These are phyloP conservation scores for Rhinolophus ferrumequinum DNA, from an alignment of 2,113 vertebrate species.

Conservation along the genomic window DNA sequence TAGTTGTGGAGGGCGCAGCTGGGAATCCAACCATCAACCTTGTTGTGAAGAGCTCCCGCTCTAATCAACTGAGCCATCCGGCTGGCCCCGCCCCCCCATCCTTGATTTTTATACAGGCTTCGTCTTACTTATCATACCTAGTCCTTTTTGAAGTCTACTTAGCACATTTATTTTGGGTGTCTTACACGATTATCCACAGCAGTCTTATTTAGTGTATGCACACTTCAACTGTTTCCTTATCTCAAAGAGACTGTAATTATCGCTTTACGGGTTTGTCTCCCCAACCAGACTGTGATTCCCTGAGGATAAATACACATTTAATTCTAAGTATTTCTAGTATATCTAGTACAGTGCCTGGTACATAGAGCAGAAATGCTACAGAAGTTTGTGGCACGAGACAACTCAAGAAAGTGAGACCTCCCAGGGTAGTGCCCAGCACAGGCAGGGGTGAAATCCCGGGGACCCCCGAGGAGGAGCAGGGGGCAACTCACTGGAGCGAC, in stretches of 20 bases:
- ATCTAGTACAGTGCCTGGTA: background rate
- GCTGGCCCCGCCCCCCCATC: background rate
- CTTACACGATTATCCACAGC: background rate
- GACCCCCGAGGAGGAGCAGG: background rate
- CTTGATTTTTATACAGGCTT: background rate
- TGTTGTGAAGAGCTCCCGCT: too few relatives aligned
- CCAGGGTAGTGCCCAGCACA: background rate
- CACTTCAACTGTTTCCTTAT: background rate
- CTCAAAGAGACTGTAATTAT: background rate
- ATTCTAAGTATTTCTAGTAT: background rate
- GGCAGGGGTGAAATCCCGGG: background rate
- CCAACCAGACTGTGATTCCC: background rate
- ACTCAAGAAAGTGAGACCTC: background rate
- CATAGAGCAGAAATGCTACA: fast-evolving
- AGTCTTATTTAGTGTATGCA: background rate
- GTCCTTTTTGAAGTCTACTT: background rate
- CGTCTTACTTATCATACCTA: background rate
- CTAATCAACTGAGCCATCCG: too few relatives aligned
- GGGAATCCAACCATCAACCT: too few relatives aligned
- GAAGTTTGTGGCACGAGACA: background rate
- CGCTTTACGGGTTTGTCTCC: background rate
- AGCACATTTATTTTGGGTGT: background rate
- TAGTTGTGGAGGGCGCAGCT: too few relatives aligned
- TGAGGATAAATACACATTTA: fast-evolving
- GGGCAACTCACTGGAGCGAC: conserved; percentile 88